Conservation (phyloP, 1,140 invertebrate species). For the Amphibalanus amphitrite region DNA sequence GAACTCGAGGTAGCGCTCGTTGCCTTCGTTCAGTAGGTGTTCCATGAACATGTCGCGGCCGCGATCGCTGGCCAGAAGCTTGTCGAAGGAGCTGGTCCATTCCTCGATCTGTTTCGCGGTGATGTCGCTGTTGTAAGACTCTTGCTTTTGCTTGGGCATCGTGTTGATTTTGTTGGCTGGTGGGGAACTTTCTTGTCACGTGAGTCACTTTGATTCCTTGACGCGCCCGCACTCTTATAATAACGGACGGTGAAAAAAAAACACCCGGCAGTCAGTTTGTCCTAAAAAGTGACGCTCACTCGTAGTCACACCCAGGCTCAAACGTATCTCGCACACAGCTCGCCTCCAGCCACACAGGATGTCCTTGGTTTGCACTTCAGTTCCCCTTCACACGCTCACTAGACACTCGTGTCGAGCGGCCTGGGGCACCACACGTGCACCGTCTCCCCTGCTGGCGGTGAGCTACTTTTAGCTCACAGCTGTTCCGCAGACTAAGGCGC, state of each 20-base stretch:
- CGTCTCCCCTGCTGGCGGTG: no score
- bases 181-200: background rate
- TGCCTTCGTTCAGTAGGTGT: conserved; percentile 39
- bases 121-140: background rate
- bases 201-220: background rate
- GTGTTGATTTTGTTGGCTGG: background rate
- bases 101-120: conserved; percentile 28
- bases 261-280: no score
- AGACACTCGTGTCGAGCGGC: no score
- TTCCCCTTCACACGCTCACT: no score
- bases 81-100: conserved; percentile 41
- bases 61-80: conserved; percentile 21
- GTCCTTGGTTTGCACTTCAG: no score
- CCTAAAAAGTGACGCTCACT: background rate
- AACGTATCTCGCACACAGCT: no score
- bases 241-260: no score
- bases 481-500: background rate
- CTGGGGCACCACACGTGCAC: no score
- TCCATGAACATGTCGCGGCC: conserved; percentile 34
- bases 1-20: conserved; percentile 17
- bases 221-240: no score
- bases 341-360: no score
- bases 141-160: background rate
- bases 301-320: background rate
- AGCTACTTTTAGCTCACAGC: no score